Percentiles rank a stretch among this genome's conserved stretches.
These are phyloP conservation scores for Todiramphus saurophagus DNA, from an alignment of 2,113 vertebrate genomes.

Conservation along the genomic window DNA sequence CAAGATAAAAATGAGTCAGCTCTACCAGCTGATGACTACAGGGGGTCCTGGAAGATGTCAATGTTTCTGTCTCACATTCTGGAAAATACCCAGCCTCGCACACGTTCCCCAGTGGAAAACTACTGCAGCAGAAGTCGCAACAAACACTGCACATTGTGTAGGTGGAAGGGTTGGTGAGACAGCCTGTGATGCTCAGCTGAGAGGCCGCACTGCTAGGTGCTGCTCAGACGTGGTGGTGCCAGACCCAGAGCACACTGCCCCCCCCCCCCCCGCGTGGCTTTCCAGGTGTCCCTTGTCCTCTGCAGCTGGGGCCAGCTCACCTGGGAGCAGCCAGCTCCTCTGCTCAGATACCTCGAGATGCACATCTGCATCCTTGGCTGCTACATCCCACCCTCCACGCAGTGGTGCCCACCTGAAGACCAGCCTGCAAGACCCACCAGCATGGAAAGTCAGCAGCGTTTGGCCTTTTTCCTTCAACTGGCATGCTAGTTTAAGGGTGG, in stretches of 20 bases:
- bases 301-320: background rate
- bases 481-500: background rate
- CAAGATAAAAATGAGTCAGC: constrained; percentile 20
- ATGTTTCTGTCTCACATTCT: background rate
- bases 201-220: background rate
- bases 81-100: constrained; percentile 32
- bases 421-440: background rate
- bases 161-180: background rate
- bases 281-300: background rate
- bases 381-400: background rate
- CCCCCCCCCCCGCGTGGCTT: background rate
- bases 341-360: fast-evolving
- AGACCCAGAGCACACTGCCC: fast-evolving
- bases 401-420: background rate
- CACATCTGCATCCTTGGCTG: background rate
- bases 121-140: constrained; percentile 17
- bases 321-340: background rate
- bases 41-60: constrained; percentile 32
- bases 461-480: background rate
- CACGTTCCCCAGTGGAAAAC: background rate
- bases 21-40: background rate
- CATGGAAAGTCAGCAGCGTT: fast-evolving
- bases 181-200: background rate
- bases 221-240: background rate
- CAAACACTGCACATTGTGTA: fast-evolving